These are phyloP conservation scores for Tetranychus cinnabarinus DNA, from an alignment of 1,140 invertebrate genomes.

Conservation along the genomic window DNA sequence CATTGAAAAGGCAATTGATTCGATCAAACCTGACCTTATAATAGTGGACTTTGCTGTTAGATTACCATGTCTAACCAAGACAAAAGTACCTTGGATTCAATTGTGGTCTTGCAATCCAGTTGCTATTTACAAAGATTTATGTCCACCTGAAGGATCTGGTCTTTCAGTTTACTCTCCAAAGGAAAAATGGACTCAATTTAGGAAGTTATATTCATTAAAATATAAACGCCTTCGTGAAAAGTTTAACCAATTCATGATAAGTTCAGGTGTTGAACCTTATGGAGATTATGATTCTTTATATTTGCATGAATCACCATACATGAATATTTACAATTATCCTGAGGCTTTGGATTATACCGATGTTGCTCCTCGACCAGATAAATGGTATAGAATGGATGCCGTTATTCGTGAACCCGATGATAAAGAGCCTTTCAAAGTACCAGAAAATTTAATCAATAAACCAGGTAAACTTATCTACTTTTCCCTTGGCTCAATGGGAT, in stretches of 20 bases:
- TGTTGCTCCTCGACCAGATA: too few species aligned
- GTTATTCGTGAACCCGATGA: too few species aligned
- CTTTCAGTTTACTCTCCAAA: neutral
- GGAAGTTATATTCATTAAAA: neutral
- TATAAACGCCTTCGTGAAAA: neutral
- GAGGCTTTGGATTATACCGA: too few species aligned
- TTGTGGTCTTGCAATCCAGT: neutral
- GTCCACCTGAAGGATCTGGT: neutral
- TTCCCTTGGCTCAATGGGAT: too few species aligned
- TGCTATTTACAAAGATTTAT: neutral
- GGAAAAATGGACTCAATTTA: neutral
- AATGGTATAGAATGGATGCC: too few species aligned
- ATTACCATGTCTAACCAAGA: neutral
- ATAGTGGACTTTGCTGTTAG: neutral
- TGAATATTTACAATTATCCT: too few species aligned
- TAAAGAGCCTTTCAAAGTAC: too few species aligned
- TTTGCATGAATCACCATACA: too few species aligned
- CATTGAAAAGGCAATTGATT: neutral
- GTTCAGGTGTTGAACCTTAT: neutral
- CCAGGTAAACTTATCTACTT: too few species aligned
- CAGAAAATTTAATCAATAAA: too few species aligned
- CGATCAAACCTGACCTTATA: neutral
- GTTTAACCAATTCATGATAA: neutral
- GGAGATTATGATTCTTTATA: neutral
- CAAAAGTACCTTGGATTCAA: neutral